Base-by-base conservation (phyloP, 2,888 invertebrate genomes). In the Autographa gamma region DNA sequence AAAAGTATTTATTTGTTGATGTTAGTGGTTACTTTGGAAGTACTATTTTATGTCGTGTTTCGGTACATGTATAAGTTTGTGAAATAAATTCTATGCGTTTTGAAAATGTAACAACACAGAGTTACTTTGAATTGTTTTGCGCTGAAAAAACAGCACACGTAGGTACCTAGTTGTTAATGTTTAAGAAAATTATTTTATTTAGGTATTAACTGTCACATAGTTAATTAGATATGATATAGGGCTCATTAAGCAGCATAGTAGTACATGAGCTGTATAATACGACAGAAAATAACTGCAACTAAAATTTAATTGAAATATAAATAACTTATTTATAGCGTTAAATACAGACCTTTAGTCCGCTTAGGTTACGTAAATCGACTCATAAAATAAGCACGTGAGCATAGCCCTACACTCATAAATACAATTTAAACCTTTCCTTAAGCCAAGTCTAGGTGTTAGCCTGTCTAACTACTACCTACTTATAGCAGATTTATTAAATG, bases 401-500 rank as follows among this genome's bases (percentile, higher is more conserved):
- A 25, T 56, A 56, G 54, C 19, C 25, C 19, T 56, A 56, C 8
- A 19, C 54, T 56, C 54, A 56, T 56, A 56, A 56, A 65, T 19
- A 48, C 41, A 63, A n/a, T 60, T 58, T 14, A 59, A 59, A 6
- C 43, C n/a, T 2, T 59, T 64, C 63, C 52, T 0, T 52, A 25
- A 16, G 31, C 56, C 76, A 32, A 60, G 58, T 63, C n/a, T 48
- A n/a, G n/a, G 54, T 19, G 2, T 52, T 56, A 25, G 18, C 54
- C 66, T 56, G 54, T 56, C 25, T 59, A 71, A 71, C 64, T 66
- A 71, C 4, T 3, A 41, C 48, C 14, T 75, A 74, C 63, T 79
- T 54, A 54, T 54, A 48, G 48, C 63, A 63, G 52, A 73, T 76
- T 67, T 63, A 80, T 70, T 63, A 56, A 66, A 59, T 64, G 62